Evolutionary conservation across 92 coral and sea anemone species (phyloP), one percentile per base, ranked within the genome.

Genomic region (Epizoanthus stellaris): DNA sequence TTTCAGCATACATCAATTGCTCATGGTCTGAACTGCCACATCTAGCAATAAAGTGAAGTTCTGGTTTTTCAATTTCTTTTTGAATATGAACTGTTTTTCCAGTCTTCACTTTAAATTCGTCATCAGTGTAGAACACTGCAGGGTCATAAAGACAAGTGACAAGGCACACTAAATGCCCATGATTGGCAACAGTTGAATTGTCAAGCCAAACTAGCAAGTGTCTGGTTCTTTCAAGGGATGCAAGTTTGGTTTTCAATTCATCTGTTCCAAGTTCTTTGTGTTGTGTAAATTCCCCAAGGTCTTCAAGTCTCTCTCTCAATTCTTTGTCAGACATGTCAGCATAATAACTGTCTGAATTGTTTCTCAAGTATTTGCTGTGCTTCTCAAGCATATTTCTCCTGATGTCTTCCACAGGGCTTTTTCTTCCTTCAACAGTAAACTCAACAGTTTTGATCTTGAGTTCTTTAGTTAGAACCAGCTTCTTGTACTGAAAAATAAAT

Each of bases 11-110:
- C 20, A 75, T 21, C 47, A 89, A 74, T 61, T 67, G 92, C 65
- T 89, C 89, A 45, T 69, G 25, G 34, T 89, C 92, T 5, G 90
- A 80, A 66, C 90, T 85, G 52, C 92, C 81, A 75, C 85, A 75
- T 7, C 85, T 23, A 45, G 91, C 80, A 84, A 84, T 88, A 42
- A 88, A 75, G 30, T 88, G 89, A 16, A 89, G 52, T 25, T 89
- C 80, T 80, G 90, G 90, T n/a, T 82, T 80, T 72, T 89, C 92
- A 61, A 89, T 70, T 17, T 67, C 49, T 43, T 43, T 86, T 19
- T 89, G 92, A 15, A 79, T 75, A 61, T 73, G 66, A 0, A 89
- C 87, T 16, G 19, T 63, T 74, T 67, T 87, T 58, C 92, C 87
- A 68, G 81, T 77, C 57, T 69, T 86, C 75, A 25, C 83, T 54